phyloP scores from a whole-genome alignment of 1,140 invertebrate genomes.

The Scylla paramamosain region DNA sequence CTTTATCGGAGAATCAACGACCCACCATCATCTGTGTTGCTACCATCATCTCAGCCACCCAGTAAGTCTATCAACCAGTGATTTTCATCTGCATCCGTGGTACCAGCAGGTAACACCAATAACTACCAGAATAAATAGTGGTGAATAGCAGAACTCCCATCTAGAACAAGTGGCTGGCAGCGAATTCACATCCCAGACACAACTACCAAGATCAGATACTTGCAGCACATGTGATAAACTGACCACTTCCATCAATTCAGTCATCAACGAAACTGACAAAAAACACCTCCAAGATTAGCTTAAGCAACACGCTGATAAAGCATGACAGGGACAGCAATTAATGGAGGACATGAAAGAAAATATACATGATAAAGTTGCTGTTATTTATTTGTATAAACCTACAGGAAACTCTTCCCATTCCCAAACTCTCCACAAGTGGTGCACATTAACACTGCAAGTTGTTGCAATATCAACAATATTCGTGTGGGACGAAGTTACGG shows the following conservation, averaged over 20 bases:
- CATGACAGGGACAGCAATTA: not conserved
- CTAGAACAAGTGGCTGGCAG: too few species aligned
- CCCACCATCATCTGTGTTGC: too few species aligned
- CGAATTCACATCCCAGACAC: too few species aligned
- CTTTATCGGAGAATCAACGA: too few species aligned
- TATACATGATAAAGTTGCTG: slow-evolving; percentile 16
- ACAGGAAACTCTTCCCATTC: slow-evolving; percentile 32
- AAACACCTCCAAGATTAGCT: not conserved
- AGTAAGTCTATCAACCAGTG: too few species aligned
- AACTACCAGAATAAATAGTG: too few species aligned
- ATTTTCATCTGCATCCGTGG: too few species aligned
- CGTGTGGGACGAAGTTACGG: not conserved
- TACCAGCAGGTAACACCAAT: too few species aligned
- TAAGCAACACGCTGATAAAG: not conserved
- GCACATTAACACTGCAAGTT: not conserved
- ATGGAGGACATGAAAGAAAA: not conserved
- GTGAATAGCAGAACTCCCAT: too few species aligned
- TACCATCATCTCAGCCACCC: too few species aligned
- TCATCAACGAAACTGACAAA: too few species aligned
- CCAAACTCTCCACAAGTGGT: slow-evolving; percentile 12
- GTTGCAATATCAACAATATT: not conserved
- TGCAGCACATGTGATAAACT: slow-evolving; percentile 45
- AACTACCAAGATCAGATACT: not conserved
- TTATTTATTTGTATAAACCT: slow-evolving; percentile 16
- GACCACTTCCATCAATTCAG: slow-evolving; percentile 46